Base-by-base conservation (phyloP, 2,888 invertebrate genomes). In the Scaptomyza polygonia region DNA sequence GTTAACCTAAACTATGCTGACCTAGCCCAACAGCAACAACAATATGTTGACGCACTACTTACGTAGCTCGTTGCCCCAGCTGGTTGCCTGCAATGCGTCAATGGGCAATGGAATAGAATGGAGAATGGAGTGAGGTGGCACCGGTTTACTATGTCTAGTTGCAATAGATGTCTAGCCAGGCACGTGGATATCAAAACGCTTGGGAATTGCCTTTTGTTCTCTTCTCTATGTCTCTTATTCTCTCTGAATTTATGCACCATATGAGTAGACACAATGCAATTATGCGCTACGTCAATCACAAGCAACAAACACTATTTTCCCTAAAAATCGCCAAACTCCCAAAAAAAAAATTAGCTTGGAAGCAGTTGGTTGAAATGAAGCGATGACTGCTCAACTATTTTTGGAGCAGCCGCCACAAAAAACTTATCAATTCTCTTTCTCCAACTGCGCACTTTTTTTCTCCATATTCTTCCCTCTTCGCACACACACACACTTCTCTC, bases 361-460 rank as follows among this genome's bases (percentile, higher is more conserved):
- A 14, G 76, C 58, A 62, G 65, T 58, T 76, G 68, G 67, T 66
- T 21, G 62, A 82, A 74, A 68, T 73, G 63, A 63, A 55, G 75
- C 83, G 63, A 72, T 63, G 77, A 65, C 51, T 61, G 59, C 48
- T 71, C 80, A 72, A 68, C 79, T 81, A 81, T 81, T 86, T 81
- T 81, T 56, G 86, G 88, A 81, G 61, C 72, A 55, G 30, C 47
- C 78, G 52, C 62, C 58, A 63, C 67, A 77, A 59, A 77, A 59
- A 59, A 73, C 67, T 77, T 73, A 77, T 73, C 73, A 73, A 73
- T 73, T 58, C 61, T 66, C 44, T 52, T 62, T 27, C 69, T 55
- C 14, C 54, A 68, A 62, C 67, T 73, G 61, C 34, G 62, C 27
- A 49, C 59, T 58, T 27, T 54, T 44, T 25, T 9, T 48, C 18